phyloP scores from a whole-genome alignment of 2,113 vertebrate genomes.

The Columbina picui region DNA sequence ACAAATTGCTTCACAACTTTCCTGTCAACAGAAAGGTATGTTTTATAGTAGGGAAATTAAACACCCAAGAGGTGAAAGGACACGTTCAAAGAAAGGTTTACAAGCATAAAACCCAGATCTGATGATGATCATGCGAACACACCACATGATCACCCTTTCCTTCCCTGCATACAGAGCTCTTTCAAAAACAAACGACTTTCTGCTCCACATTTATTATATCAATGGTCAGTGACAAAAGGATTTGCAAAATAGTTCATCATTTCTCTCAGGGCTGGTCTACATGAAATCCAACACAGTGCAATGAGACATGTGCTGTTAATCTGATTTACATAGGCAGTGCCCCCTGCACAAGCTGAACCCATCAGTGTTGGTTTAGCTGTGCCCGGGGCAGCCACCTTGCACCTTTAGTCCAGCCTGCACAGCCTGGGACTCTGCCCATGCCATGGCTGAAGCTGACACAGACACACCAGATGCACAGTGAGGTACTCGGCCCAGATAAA shows the following conservation, averaged over 20 bases:
- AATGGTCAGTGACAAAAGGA: neutral
- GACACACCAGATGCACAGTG: rapidly evolving
- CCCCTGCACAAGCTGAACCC: neutral
- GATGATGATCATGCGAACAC: conserved; percentile 17
- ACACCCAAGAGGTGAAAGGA: neutral
- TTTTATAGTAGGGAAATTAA: conserved; percentile 42
- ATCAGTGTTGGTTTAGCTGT: rapidly evolving
- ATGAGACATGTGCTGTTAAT: neutral
- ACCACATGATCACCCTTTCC: conserved; percentile 11
- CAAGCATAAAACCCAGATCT: neutral
- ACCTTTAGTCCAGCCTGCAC: neutral
- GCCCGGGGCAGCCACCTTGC: neutral
- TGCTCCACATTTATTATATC: neutral
- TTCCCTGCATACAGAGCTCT: neutral
- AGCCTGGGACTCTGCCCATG: neutral
- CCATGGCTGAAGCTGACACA: neutral
- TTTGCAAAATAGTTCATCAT: neutral
- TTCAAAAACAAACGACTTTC: neutral
- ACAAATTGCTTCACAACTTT: conserved; percentile 39
- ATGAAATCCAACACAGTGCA: neutral
- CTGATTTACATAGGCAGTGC: too few relatives aligned
- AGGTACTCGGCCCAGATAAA: neutral
- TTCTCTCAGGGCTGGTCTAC: neutral
- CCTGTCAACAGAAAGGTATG: neutral
- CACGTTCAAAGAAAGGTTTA: neutral